Percentiles rank a stretch among this genome's conserved stretches.
Evolutionary conservation across 2,888 invertebrate genomes (phyloP).

Genomic region (Clunio marinus): DNA sequence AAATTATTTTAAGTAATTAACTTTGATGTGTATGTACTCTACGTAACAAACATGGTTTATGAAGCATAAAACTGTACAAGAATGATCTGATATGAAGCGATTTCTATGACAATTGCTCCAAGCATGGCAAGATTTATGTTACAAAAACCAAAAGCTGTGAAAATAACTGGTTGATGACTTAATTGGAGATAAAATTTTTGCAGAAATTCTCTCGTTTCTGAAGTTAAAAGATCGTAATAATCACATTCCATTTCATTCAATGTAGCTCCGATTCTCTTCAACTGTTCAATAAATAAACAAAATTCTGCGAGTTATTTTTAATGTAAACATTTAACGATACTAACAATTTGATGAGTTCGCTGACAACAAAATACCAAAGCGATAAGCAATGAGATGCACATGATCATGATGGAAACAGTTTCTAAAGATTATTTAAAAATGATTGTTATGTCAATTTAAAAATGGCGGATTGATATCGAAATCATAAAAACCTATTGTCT

Average conservation of each 20-base stretch:
- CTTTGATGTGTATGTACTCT: too few relatives aligned
- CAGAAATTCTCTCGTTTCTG: not conserved
- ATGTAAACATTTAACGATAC: not conserved
- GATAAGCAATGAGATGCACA: not conserved
- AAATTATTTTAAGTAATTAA: too few relatives aligned
- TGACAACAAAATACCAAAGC: not conserved
- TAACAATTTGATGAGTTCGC: not conserved
- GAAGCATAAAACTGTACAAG: constrained; percentile 26
- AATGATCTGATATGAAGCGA: constrained; percentile 27
- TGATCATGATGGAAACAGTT: not conserved
- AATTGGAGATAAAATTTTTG: not conserved
- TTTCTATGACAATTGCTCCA: not conserved
- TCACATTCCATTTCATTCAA: not conserved
- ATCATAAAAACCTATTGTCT: not conserved
- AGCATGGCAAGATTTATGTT: not conserved
- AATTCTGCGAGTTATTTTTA: not conserved
- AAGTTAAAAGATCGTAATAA: not conserved
- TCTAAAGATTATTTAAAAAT: not conserved
- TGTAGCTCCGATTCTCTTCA: not conserved
- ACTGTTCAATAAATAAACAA: not conserved
- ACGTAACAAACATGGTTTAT: too few relatives aligned
- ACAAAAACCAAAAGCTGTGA: not conserved
- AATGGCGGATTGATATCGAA: too few relatives aligned
- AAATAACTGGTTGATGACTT: not conserved
- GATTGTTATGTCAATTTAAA: not conserved